Conservation (phyloP, 2,113 vertebrate species). For the Nesoenas mayeri region DNA sequence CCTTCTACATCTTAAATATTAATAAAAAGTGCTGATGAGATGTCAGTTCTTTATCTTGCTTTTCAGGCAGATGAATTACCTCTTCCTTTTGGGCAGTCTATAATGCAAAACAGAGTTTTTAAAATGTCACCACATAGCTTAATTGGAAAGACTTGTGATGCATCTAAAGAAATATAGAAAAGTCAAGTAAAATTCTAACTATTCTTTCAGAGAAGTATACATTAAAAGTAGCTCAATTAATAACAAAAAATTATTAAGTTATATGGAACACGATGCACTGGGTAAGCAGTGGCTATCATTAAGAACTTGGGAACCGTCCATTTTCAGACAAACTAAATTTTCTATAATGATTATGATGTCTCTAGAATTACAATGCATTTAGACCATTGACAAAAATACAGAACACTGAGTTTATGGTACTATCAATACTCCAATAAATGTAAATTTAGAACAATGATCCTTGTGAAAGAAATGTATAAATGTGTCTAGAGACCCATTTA, state of each 20-base stretch:
- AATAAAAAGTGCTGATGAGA: conserved; percentile 5
- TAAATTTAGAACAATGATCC: neutral
- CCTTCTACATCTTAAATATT: conserved; percentile 1
- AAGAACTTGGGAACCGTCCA: neutral
- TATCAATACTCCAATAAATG: neutral
- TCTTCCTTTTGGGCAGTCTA: neutral
- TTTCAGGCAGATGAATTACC: neutral
- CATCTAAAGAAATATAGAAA: neutral
- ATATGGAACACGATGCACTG: neutral
- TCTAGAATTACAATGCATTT: neutral
- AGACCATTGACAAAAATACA: neutral
- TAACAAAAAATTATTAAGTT: neutral
- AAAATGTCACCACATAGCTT: neutral
- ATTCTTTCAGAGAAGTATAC: neutral
- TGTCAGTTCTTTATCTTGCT: conserved; percentile 1
- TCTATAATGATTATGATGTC: neutral
- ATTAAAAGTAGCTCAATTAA: neutral
- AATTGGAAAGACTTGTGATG: neutral
- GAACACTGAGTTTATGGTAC: neutral
- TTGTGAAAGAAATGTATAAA: neutral
- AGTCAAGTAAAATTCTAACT: neutral
- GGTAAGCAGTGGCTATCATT: neutral
- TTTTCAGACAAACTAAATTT: neutral
- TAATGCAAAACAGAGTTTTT: neutral
- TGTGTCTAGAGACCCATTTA: neutral